Base-by-base conservation (phyloP, 2,113 vertebrate species). In the Eudyptes chrysolophus region DNA sequence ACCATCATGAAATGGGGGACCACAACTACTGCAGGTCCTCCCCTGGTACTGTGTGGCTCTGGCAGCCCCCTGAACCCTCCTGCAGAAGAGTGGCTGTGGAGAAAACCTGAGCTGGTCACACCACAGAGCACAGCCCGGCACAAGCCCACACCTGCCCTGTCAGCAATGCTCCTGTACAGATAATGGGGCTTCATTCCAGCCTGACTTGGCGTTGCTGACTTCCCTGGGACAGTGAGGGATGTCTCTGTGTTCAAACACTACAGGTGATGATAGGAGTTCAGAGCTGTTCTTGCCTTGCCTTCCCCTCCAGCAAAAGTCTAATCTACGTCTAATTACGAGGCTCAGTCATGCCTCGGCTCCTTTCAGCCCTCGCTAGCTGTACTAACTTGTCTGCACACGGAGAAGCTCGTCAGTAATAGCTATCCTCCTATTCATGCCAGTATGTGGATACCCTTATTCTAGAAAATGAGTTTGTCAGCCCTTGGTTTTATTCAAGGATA, bases 391-490 rank as follows among this genome's bases (percentile, higher is more conserved):
- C 94, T 11, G 54, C 75, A 96, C 81, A 93, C 0, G 0, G 68
- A 76, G 42, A 42, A 42, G 84, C 61, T 89, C 10, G 6, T 79
- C 93, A 85, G 89, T 76, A 94, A 95, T 8, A 94, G 66, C 77
- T 72, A 75, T n/a, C 66, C 88, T 89, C 48, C 84, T 70, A 27
- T 66, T 70, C 66, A 46, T 88, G 82, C 85, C 95, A 93, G 69
- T 49, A 61, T 0, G 0, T 20, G 65, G 57, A 76, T 65, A 87
- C 70, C 75, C 81, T 64, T 48, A 32, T 32, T 94, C 32, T 36
- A 74, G 84, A 93, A 95, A 96, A 90, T 62, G 66, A 85, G 70
- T 77, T 58, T 95, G 94, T 95, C 96, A 97, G 96, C 97, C 77
- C 62, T 90, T 83, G 70, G 70, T 90, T 95, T 95, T 94, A 90